phyloP scores from a whole-genome alignment of 2,888 invertebrate species.

The Andrena haemorrhoa region DNA sequence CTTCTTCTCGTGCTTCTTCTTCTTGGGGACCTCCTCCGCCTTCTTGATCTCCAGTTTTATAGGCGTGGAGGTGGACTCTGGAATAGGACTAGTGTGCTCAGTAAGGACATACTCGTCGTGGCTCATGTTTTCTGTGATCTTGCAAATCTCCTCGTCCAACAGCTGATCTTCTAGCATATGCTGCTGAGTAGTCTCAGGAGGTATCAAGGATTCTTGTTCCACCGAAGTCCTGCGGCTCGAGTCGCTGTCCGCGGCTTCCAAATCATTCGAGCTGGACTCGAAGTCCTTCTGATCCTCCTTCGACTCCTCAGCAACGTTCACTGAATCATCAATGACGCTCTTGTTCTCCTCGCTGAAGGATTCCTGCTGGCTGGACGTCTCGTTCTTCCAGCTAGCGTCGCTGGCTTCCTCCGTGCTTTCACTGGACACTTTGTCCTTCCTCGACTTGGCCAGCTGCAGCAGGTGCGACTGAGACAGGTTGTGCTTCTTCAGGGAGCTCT shows the following conservation, averaged over 20 bases:
- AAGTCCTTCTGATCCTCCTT: background rate
- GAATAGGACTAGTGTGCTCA: conserved; percentile 80
- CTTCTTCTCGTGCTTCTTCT: conserved; percentile 53
- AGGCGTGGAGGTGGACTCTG: conserved; percentile 74
- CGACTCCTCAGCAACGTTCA: background rate
- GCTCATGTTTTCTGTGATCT: conserved; percentile 84
- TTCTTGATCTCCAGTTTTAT: conserved; percentile 42
- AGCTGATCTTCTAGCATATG: conserved; percentile 81
- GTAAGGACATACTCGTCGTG: conserved; percentile 83
- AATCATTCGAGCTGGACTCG: background rate
- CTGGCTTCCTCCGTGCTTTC: conserved; percentile 26
- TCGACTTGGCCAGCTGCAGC: conserved; percentile 71
- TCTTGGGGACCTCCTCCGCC: background rate
- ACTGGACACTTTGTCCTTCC: conserved; percentile 49
- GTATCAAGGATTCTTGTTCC: conserved; percentile 32
- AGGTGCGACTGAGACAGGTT: conserved; percentile 82
- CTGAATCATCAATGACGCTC: background rate
- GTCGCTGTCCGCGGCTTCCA: background rate
- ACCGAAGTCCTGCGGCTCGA: background rate
- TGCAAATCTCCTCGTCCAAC: conserved; percentile 83
- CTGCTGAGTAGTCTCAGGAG: conserved; percentile 56
- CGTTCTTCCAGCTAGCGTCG: conserved; percentile 9
- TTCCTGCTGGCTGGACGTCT: conserved; percentile 22
- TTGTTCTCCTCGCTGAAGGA: conserved; percentile 18
- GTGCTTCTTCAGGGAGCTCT: conserved; percentile 83